Percentiles rank a stretch among this genome's conserved stretches.
Conservation (phyloP, 2,113 vertebrate genomes). For the Ariopsis seemanni region DNA sequence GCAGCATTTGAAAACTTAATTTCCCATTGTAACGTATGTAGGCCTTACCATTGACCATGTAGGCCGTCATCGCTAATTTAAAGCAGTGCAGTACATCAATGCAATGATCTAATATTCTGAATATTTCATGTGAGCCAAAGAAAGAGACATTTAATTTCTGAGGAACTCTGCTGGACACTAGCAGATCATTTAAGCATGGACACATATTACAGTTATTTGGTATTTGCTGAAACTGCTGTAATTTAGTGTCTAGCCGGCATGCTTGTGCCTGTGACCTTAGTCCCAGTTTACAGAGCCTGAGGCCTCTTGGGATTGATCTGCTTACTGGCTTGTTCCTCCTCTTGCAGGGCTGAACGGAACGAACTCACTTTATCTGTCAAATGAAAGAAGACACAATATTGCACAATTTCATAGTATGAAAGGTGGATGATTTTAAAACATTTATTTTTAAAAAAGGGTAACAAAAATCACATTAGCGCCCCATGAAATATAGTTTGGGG, state of each 20-base stretch:
- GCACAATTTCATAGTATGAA: neutral
- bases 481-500: neutral
- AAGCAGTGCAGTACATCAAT: constrained; percentile 17
- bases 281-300: constrained; percentile 82
- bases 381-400: constrained; percentile 29
- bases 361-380: constrained; percentile 96
- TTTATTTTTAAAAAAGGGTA: neutral
- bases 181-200: constrained; percentile 28
- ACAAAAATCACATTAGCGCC: neutral
- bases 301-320: constrained; percentile 97
- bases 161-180: constrained; percentile 36
- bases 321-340: constrained; percentile 98
- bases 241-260: constrained; percentile 27
- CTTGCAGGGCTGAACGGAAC: constrained; percentile 91
- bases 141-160: constrained; percentile 8
- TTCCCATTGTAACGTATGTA: too few species aligned
- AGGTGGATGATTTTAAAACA: neutral
- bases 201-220: neutral
- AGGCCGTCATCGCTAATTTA: neutral
- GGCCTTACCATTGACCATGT: too few species aligned
- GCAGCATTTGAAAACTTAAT: too few species aligned
- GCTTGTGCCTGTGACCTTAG: neutral
- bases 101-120: constrained; percentile 22
- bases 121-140: constrained; percentile 29
- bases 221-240: constrained; percentile 18